Evolutionary conservation across 1,140 invertebrate genomes (phyloP).

Genomic region (Manduca sexta): DNA sequence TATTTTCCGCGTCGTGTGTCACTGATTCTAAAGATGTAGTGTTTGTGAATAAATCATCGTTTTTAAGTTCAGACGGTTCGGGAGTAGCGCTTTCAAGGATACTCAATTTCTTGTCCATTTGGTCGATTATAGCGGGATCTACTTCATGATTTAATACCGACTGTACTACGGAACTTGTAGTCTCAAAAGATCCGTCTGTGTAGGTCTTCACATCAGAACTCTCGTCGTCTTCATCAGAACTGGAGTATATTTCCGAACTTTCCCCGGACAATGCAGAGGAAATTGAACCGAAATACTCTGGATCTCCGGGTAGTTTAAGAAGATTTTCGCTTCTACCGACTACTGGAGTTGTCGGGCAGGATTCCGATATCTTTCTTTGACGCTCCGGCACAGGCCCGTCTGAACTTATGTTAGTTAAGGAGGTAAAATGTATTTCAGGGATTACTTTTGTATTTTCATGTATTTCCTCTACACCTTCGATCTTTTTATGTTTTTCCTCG

Average conservation of each 20-base stretch:
- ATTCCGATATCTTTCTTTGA: conserved; percentile 56
- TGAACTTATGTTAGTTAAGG: conserved; percentile 52
- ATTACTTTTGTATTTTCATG: conserved; percentile 20
- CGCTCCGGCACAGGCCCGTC: conserved; percentile 17
- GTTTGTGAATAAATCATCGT: conserved; percentile 12
- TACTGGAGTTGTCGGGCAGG: conserved; percentile 61
- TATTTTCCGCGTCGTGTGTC: conserved; percentile 3
- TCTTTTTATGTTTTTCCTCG: conserved; percentile 27
- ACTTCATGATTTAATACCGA: conserved; percentile 64
- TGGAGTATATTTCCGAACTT: conserved; percentile 64
- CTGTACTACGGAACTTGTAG: conserved; percentile 72
- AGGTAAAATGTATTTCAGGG: conserved; percentile 55
- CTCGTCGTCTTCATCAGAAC: conserved; percentile 68
- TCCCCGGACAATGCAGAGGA: conserved; percentile 63
- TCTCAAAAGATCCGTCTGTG: conserved; percentile 60
- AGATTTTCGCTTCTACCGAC: conserved; percentile 50
- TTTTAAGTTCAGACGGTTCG: conserved; percentile 14
- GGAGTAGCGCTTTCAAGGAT: conserved; percentile 29
- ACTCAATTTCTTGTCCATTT: conserved; percentile 60
- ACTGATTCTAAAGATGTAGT: conserved; percentile 7
- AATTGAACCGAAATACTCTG: conserved; percentile 51
- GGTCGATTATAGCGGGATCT: conserved; percentile 45
- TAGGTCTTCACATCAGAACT: conserved; percentile 57
- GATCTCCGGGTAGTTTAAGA: conserved; percentile 57
- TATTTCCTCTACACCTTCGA: conserved; percentile 3